Conservation (phyloP, 2,888 invertebrate genomes). For the Oscheius onirici region DNA sequence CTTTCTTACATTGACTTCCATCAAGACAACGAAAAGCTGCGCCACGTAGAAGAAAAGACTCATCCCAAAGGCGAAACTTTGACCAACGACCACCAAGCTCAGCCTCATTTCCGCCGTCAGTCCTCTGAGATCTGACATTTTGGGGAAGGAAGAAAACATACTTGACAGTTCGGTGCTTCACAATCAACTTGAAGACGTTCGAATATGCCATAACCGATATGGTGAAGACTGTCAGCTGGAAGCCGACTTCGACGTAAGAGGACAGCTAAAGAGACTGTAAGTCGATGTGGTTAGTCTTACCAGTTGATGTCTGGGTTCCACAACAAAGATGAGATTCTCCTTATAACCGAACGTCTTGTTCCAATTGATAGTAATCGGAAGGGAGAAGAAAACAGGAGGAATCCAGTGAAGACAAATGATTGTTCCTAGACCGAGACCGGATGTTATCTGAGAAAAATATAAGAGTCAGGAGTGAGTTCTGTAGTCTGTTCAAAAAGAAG, state of each 20-base stretch:
- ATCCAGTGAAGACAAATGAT: background rate
- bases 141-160: background rate
- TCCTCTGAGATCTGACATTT: background rate
- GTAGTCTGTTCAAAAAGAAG: too few relatives aligned
- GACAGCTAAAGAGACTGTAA: background rate
- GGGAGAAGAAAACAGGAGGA: background rate
- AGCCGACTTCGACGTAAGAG: background rate
- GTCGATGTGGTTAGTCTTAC: background rate
- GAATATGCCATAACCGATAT: background rate
- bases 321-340: background rate
- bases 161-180: background rate
- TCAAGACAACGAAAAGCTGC: background rate
- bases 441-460: background rate
- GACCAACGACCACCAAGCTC: background rate
- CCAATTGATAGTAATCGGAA: background rate
- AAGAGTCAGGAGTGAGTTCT: too few relatives aligned
- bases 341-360: background rate
- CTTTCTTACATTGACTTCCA: background rate
- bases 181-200: background rate
- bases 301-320: background rate
- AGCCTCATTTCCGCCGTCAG: background rate
- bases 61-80: background rate
- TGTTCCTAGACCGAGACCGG: background rate
- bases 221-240: background rate
- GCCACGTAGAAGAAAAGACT: background rate